Evolutionary conservation across 2,113 vertebrate species (phyloP).

Genomic region (Brachyistius frenatus): DNA sequence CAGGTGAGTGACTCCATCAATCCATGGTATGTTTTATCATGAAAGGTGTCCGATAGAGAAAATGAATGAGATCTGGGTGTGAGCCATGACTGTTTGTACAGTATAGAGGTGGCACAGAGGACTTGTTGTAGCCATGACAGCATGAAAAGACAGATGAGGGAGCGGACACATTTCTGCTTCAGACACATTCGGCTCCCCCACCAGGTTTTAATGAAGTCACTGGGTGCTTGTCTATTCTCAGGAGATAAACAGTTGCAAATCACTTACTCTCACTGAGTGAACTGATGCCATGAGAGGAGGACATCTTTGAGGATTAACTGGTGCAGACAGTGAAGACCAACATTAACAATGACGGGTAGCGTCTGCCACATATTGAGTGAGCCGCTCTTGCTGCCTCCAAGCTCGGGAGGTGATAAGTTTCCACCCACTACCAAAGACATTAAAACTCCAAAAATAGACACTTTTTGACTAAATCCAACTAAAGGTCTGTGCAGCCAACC

Average conservation of each 20-base stretch:
- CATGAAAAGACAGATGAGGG: conserved; percentile 57
- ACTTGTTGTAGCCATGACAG: conserved; percentile 69
- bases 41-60: conserved; percentile 60
- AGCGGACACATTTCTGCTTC: conserved; percentile 49
- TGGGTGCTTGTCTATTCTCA: conserved; percentile 56
- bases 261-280: conserved; percentile 47
- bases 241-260: conserved; percentile 70
- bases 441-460: conserved; percentile 74
- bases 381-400: conserved; percentile 52
- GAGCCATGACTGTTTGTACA: conserved; percentile 35
- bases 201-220: conserved; percentile 77
- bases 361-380: conserved; percentile 58
- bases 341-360: conserved; percentile 67
- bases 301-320: conserved; percentile 59
- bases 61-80: conserved; percentile 39
- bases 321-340: conserved; percentile 64
- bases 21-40: conserved; percentile 31
- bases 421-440: conserved; percentile 60
- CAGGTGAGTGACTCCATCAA: conserved; percentile 37
- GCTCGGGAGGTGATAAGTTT: conserved; percentile 67
- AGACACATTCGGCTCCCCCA: conserved; percentile 35
- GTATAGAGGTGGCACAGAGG: conserved; percentile 27
- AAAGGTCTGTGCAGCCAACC: conserved; percentile 51
- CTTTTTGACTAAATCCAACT: conserved; percentile 64
- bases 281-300: conserved; percentile 40